Evolutionary conservation across 2,888 invertebrate genomes (phyloP), one percentile per base, ranked within the genome.

Genomic region (Congeria kusceri): DNA sequence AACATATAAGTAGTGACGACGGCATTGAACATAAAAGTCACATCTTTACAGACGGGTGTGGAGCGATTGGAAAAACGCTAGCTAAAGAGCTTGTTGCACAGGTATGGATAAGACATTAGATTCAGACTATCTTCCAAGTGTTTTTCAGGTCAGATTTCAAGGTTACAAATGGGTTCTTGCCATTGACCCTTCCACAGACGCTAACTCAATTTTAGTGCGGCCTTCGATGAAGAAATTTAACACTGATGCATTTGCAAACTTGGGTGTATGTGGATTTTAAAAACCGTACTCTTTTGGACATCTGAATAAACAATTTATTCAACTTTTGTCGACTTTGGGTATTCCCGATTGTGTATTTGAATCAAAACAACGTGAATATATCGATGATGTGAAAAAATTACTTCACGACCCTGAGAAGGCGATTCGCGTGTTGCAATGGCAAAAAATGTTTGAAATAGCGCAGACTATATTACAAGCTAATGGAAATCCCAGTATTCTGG

Each of bases 301-400:
- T 63, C 80, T 93, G 32, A 93, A 93, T 80, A 87, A 91, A 23
- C 93, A 92, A 29, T 87, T 92, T 49, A 91, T 93, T 63, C 89
- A 88, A 58, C 87, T 93, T 59, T 67, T 93, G 64, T 88, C 89
- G 64, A 86, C 84, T 46, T 70, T 86, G 47, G 76, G 86, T 75
- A 65, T 91, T 58, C 70, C 69, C 72, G 75, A 90, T 46, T 76
- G 81, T 5, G 85, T 88, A 1, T 89, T 91, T 61, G 67, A 85
- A n/a, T 77, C 87, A 25, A 89, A 88, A 73, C 80, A 87, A 79
- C 74, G 74, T 0, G 74, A 87, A 47, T 73, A 80, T 3, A 66
- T 79, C n/a, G 69, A 85, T 28, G 80, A 80, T 46, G 23, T 77
- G 4, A 28, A 59, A 3, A 74, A 47, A 11, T 74, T 83, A 69